A percentile compares a stretch with the other conserved stretches of the same genome.
phyloP scores from a whole-genome alignment of 2,888 invertebrate genomes.

The Neoscelio sp. region DNA sequence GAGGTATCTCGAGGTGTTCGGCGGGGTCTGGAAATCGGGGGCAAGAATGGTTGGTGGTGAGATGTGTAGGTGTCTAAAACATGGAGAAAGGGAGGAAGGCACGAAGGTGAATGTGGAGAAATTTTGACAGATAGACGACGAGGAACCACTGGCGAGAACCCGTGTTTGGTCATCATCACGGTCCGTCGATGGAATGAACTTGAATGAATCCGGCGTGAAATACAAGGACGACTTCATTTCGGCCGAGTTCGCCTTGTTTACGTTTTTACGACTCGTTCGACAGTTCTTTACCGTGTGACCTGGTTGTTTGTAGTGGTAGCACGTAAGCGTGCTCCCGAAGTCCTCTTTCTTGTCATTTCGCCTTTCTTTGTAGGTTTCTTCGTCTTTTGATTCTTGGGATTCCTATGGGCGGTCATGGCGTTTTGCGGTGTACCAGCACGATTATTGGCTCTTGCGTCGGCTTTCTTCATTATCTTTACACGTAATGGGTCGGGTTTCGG shows the following conservation, averaged over 20 bases:
- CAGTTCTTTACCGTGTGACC: constrained; percentile 10
- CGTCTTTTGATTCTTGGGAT: not conserved
- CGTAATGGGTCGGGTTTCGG: constrained; percentile 45
- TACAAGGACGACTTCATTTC: constrained; percentile 9
- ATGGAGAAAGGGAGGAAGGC: not conserved
- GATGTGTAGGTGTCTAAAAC: too few relatives aligned
- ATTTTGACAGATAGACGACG: constrained; percentile 55
- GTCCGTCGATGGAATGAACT: not conserved
- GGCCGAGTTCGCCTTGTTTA: constrained; percentile 8
- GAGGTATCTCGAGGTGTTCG: too few relatives aligned
- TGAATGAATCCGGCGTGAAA: not conserved
- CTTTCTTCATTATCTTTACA: constrained; percentile 29
- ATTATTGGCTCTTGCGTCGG: constrained; percentile 20
- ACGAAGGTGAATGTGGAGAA: not conserved
- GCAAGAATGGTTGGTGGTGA: too few relatives aligned
- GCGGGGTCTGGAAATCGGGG: too few relatives aligned
- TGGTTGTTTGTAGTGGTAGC: constrained; percentile 7
- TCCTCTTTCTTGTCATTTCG: constrained; percentile 11
- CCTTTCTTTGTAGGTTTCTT: not conserved
- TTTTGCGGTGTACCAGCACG: not conserved
- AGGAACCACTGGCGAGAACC: constrained; percentile 52
- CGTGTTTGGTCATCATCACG: constrained; percentile 10
- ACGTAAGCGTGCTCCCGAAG: not conserved
- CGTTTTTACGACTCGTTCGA: not conserved
- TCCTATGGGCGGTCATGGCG: constrained; percentile 3